Conservation (phyloP, 2,113 vertebrate species). For the Chitala chitala region DNA sequence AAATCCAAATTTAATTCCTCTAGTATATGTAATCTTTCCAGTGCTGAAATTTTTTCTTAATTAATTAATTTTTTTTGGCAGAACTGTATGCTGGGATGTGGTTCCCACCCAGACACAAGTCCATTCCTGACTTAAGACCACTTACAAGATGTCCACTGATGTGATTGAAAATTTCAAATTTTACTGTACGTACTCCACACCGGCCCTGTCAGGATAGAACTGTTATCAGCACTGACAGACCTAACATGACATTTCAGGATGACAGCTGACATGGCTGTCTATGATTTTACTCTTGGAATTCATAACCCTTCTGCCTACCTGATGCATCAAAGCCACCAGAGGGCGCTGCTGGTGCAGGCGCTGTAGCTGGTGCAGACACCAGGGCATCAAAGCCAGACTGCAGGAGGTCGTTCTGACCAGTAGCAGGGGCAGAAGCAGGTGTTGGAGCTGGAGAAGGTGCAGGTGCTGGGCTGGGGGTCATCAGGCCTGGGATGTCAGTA, state of each 20-base stretch:
- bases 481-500: slow-evolving; percentile 55
- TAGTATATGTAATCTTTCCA: too few relatives aligned
- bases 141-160: too few relatives aligned
- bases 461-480: slow-evolving; percentile 67
- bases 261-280: neutral
- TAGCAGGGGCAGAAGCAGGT: slow-evolving; percentile 50
- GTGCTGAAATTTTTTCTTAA: too few relatives aligned
- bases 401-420: slow-evolving; percentile 75
- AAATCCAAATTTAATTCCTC: too few relatives aligned
- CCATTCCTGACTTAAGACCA: too few relatives aligned
- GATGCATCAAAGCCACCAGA: slow-evolving; percentile 82
- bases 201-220: too few relatives aligned
- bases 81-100: too few relatives aligned
- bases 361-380: slow-evolving; percentile 54
- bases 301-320: slow-evolving; percentile 62
- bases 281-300: neutral
- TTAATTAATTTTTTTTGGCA: too few relatives aligned
- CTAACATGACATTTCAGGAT: neutral
- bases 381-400: slow-evolving; percentile 75
- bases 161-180: too few relatives aligned
- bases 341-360: slow-evolving; percentile 53
- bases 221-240: too few relatives aligned
- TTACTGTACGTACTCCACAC: too few relatives aligned
- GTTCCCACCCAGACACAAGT: too few relatives aligned
- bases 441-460: slow-evolving; percentile 53